Conservation (phyloP, 2,797 vertebrate species). For the Eremophila alpestris region DNA sequence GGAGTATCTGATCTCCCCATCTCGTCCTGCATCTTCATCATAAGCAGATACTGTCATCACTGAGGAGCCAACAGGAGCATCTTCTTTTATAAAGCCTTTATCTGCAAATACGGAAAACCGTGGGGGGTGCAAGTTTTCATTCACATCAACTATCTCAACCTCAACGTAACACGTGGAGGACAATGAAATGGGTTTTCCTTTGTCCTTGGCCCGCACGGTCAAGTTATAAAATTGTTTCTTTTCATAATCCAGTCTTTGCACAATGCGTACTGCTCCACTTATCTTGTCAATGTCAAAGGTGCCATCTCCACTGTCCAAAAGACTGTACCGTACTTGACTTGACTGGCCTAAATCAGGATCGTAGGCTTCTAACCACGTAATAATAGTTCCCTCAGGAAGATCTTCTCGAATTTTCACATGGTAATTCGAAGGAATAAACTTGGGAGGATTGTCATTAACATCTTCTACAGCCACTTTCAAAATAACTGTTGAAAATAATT, state of each 20-base stretch:
- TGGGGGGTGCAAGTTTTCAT: slow-evolving; percentile 92
- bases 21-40: slow-evolving; percentile 90
- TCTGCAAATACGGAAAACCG: slow-evolving; percentile 89
- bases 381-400: slow-evolving; percentile 90
- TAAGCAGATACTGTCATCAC: slow-evolving; percentile 91
- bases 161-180: slow-evolving; percentile 92
- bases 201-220: slow-evolving; percentile 94
- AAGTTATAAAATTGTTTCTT: slow-evolving; percentile 92
- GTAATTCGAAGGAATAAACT: slow-evolving; percentile 91
- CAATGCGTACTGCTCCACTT: slow-evolving; percentile 90
- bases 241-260: slow-evolving; percentile 93
- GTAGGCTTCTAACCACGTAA: slow-evolving; percentile 93
- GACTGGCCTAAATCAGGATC: slow-evolving; percentile 92
- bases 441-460: slow-evolving; percentile 94
- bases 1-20: slow-evolving; percentile 93
- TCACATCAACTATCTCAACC: slow-evolving; percentile 94
- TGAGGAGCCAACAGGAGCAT: slow-evolving; percentile 85
- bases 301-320: slow-evolving; percentile 88
- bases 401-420: slow-evolving; percentile 93
- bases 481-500: slow-evolving; percentile 85
- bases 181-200: slow-evolving; percentile 90
- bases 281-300: slow-evolving; percentile 96
- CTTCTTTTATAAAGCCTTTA: slow-evolving; percentile 92
- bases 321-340: slow-evolving; percentile 93
- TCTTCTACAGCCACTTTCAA: slow-evolving; percentile 92